Percentiles rank a stretch among this genome's conserved stretches.
These are phyloP conservation scores for Scylla paramamosain DNA, from an alignment of 1,140 invertebrate species.

Conservation along the genomic window DNA sequence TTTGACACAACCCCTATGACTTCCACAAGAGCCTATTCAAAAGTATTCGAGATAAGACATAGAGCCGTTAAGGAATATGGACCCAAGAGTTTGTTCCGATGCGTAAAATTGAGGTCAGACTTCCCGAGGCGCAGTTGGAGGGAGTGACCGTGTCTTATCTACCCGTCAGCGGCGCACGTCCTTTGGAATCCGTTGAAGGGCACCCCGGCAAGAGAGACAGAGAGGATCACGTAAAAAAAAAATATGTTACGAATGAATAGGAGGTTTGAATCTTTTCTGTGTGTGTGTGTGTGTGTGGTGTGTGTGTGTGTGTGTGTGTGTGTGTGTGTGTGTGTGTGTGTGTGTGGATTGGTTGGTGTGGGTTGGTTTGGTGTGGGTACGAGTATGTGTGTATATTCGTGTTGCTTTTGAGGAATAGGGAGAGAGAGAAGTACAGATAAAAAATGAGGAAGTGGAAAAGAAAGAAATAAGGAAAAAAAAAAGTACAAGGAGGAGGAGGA, in stretches of 20 bases:
- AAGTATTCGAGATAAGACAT: too few relatives aligned
- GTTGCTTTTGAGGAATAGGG: background rate
- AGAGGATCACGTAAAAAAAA: background rate
- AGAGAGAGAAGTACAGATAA: background rate
- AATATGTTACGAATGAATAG: background rate
- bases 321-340: background rate
- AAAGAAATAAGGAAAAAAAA: too few relatives aligned
- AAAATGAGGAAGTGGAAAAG: background rate
- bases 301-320: constrained; percentile 2
- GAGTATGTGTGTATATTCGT: background rate
- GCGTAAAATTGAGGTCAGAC: background rate
- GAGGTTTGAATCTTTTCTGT: background rate
- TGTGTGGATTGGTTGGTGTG: too few relatives aligned
- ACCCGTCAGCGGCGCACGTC: background rate
- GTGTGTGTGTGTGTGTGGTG: background rate
- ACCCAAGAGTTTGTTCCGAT: background rate
- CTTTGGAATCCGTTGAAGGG: background rate
- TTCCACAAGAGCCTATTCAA: too few relatives aligned
- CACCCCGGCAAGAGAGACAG: background rate
- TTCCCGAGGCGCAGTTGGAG: background rate
- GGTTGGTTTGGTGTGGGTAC: too few relatives aligned
- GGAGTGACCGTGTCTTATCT: background rate
- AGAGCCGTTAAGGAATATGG: too few relatives aligned
- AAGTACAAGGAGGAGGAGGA: too few relatives aligned
- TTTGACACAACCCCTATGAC: too few relatives aligned